Evolutionary conservation across 1,140 invertebrate genomes (phyloP).

Genomic region (Sweltsa coloradensis): DNA sequence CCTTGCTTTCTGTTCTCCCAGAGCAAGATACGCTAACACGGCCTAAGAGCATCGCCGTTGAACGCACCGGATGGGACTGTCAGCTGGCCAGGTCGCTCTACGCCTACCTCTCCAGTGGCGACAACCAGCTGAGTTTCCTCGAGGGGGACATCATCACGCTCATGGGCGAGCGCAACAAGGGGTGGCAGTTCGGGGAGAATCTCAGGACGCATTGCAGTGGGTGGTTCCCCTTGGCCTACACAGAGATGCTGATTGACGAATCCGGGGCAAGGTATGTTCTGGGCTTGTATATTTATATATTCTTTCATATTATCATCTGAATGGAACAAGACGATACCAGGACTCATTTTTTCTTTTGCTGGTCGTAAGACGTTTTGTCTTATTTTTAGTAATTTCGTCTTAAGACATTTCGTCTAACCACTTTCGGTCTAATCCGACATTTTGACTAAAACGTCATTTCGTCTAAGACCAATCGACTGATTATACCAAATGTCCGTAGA

Average conservation of each 20-base stretch:
- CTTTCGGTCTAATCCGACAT: no score
- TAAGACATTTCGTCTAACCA: no score
- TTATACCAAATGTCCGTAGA: no score
- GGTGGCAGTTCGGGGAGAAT: slow-evolving; percentile 93
- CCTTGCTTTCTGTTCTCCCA: slow-evolving; percentile 19
- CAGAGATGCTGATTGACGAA: slow-evolving; percentile 53
- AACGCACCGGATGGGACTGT: slow-evolving; percentile 32
- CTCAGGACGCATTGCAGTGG: slow-evolving; percentile 76
- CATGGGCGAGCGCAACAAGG: slow-evolving; percentile 78
- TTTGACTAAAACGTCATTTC: no score
- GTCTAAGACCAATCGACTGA: no score
- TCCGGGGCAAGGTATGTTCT: no score
- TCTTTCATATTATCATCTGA: background rate
- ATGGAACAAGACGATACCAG: no score
- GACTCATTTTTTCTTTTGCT: no score
- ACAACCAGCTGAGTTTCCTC: slow-evolving; percentile 84
- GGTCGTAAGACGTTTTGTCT: no score
- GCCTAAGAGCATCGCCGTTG: slow-evolving; percentile 60
- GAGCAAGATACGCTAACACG: slow-evolving; percentile 42
- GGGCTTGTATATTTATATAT: background rate
- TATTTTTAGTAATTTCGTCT: no score
- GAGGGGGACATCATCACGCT: slow-evolving; percentile 81
- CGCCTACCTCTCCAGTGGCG: slow-evolving; percentile 78
- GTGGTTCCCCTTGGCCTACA: slow-evolving; percentile 91
- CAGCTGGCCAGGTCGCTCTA: slow-evolving; percentile 72